Percentiles rank a stretch among this genome's conserved stretches.
Evolutionary conservation across 2,888 invertebrate genomes (phyloP).

Genomic region (Philaethria dido): DNA sequence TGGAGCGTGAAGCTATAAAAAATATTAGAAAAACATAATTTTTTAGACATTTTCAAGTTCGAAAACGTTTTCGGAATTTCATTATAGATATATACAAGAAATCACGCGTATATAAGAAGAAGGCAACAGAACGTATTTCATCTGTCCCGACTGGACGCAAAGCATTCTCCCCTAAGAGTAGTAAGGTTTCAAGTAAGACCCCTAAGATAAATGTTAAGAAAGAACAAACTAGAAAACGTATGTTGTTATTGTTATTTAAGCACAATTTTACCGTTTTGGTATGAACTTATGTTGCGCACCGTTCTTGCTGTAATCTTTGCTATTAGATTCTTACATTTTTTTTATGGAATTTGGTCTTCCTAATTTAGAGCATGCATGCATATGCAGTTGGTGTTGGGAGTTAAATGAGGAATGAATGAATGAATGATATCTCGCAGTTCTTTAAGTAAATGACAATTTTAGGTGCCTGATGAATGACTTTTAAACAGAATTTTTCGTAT

Average conservation of each 20-base stretch:
- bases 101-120: not conserved
- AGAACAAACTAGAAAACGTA: not conserved
- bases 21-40: too few relatives aligned
- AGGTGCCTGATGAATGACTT: too few relatives aligned
- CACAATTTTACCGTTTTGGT: not conserved
- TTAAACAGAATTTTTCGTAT: too few relatives aligned
- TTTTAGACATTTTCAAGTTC: not conserved
- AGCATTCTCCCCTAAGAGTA: not conserved
- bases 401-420: too few relatives aligned
- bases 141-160: not conserved
- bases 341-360: too few relatives aligned
- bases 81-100: conserved; percentile 4
- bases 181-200: not conserved
- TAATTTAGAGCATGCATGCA: too few relatives aligned
- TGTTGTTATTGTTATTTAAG: not conserved
- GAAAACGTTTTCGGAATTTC: conserved; percentile 5
- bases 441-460: too few relatives aligned
- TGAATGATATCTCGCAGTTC: too few relatives aligned
- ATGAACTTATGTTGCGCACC: not conserved
- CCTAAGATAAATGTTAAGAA: not conserved
- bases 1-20: not conserved
- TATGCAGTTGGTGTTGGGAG: too few relatives aligned
- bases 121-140: conserved; percentile 1
- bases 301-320: not conserved
- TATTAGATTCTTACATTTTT: not conserved